Conservation (phyloP, 2,797 vertebrate species). For the Enteromius argenteus region DNA sequence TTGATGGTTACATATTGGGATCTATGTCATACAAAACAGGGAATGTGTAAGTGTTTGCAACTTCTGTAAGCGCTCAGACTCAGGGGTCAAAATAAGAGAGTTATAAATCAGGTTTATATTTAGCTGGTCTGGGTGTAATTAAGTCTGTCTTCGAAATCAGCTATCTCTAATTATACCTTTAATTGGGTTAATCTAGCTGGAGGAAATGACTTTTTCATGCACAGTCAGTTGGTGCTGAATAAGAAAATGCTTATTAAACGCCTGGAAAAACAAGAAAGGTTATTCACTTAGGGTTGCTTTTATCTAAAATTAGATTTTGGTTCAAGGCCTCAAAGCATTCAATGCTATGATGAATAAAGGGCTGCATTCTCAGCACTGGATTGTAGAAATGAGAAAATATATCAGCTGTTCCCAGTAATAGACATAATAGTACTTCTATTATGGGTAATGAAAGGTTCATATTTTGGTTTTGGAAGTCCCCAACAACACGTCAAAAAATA, state of each 20-base stretch:
- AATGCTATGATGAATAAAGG: constrained; percentile 7
- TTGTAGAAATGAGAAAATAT: not conserved
- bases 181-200: constrained; percentile 31
- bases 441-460: too few relatives aligned
- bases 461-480: too few relatives aligned
- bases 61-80: constrained; percentile 3
- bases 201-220: constrained; percentile 16
- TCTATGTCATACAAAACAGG: not conserved
- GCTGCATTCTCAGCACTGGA: not conserved
- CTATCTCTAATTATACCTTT: constrained; percentile 27
- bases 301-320: constrained; percentile 39
- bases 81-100: constrained; percentile 19
- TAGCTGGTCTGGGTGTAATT: constrained; percentile 22
- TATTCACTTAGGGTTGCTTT: constrained; percentile 38
- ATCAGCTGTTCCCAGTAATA: not conserved
- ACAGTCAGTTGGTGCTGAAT: not conserved
- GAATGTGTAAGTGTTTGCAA: not conserved
- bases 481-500: too few relatives aligned
- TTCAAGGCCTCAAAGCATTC: constrained; percentile 15
- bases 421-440: not conserved
- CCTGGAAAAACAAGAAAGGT: constrained; percentile 10
- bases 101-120: constrained; percentile 34
- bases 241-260: constrained; percentile 17
- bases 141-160: constrained; percentile 4
- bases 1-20: not conserved